Percentiles rank a stretch among this genome's conserved stretches.
Conservation (phyloP, 2,888 invertebrate genomes). For the Plebejus melissa region DNA sequence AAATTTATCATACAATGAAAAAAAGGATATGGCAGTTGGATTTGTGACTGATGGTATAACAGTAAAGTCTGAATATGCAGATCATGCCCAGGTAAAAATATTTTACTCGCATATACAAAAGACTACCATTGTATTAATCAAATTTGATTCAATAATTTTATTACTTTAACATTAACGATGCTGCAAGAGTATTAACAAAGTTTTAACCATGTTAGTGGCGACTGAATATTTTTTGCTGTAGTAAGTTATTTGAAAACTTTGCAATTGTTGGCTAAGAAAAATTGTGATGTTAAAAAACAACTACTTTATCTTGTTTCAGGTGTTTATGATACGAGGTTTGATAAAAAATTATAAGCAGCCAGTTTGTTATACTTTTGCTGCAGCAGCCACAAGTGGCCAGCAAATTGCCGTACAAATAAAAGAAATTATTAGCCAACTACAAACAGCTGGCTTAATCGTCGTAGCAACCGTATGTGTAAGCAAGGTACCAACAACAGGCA, state of each 20-base stretch:
- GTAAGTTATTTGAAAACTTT: too few relatives aligned
- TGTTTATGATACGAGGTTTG: constrained; percentile 25
- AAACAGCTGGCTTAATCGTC: constrained; percentile 39
- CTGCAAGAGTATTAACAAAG: too few relatives aligned
- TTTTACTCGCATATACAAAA: constrained; percentile 29
- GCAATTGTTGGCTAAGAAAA: background rate
- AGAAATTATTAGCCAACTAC: constrained; percentile 33
- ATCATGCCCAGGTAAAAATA: constrained; percentile 34
- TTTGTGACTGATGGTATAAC: constrained; percentile 37
- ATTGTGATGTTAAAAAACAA: background rate
- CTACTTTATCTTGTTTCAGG: background rate
- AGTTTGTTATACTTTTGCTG: constrained; percentile 37
- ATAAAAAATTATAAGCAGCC: constrained; percentile 31
- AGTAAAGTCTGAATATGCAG: constrained; percentile 36
- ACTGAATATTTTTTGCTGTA: too few relatives aligned
- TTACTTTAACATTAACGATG: background rate
- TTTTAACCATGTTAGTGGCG: too few relatives aligned
- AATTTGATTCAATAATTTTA: background rate
- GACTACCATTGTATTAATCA: background rate
- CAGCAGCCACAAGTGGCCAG: constrained; percentile 37
- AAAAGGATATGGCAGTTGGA: constrained; percentile 38
- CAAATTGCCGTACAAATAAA: constrained; percentile 39
- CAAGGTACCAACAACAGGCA: constrained; percentile 40
- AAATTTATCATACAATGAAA: constrained; percentile 37
- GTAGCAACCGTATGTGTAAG: constrained; percentile 36